Base-by-base conservation (phyloP, 2,797 vertebrate species). In the Typhlichthys eigenmanni region DNA sequence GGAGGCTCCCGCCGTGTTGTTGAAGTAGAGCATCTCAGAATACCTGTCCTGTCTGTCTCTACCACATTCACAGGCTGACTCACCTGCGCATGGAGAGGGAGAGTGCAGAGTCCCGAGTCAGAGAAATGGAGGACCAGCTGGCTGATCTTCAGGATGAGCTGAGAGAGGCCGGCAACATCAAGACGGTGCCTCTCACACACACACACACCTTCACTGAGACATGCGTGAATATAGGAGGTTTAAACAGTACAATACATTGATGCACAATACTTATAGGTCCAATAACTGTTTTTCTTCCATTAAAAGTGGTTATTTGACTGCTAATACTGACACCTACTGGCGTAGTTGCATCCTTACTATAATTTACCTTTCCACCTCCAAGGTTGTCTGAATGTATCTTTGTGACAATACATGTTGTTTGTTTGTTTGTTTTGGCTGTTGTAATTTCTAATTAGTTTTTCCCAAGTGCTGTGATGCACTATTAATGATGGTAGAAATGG, bases 41-140 rank as follows among this genome's bases (percentile, higher is more conserved):
- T 43, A 16, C 17, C 2, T 9, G n/a, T 19, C 34, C 34, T 45
- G 14, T 19, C 11, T 70, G 13, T 59, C n/a, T 14, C 66, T 8
- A 50, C 60, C 56, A 48, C 4, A 12, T 17, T 57, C 4, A 1
- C 74, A 98, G 96, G 76, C 85, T 97, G 66, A 92, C 90, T 76
- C 93, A 94, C 66, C 71, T 93, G 80, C 93, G 92, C 24, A 86
- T 92, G 58, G 93, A 94, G 17, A 84, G 94, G 62, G 94, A 95
- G 68, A 93, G 89, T 34, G 90, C 86, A 0, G 96, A 96, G 78
- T 78, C 78, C 0, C 84, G 72, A 7, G 89, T 93, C 58, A 83
- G 89, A 4, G 81, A 87, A 13, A 66, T 94, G 75, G 93, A 98
- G 82, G 92, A 92, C 70, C 94, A 94, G 72, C 89, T 98, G 86